Base-by-base conservation (phyloP, 2,797 vertebrate species). In the Paedocypris micromegethes region DNA sequence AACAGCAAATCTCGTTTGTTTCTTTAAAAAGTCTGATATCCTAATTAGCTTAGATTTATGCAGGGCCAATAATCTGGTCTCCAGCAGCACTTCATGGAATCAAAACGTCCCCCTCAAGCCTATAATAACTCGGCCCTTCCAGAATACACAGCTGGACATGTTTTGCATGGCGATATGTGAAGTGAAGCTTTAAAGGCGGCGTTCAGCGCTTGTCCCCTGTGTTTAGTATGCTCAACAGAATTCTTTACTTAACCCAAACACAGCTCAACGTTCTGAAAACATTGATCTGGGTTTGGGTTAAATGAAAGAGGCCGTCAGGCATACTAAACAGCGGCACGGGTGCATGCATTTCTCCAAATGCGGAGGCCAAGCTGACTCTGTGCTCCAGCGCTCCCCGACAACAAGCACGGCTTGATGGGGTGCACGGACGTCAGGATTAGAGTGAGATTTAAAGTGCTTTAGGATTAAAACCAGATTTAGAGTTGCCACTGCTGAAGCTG, bases 241-340 rank as follows among this genome's bases (percentile, higher is more conserved):
- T 87, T 84, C 78, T 87, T 88, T 88, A 87, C 86, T 88, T 87
- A 88, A 86, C 85, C 83, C 85, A 84, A 87, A 86, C 84, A 84
- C 76, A 68, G 73, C 75, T 79, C 80, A 85, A 76, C 75, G 78
- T 80, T 83, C 81, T 80, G 76, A 80, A 83, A 82, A 80, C 82
- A 83, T 83, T 81, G 86, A 89, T 89, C 84, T 87, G 83, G 80
- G 81, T 84, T 83, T 84, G 83, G 78, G 83, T 82, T 88, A 83
- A 87, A 83, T 79, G 66, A 77, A 64, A 79, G 68, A 66, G 75
- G 75, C 80, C 76, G 83, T 48, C 53, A 75, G 75, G 87, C 84
- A 87, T 80, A 70, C 78, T 74, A 87, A 88, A 56, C 72, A 74
- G 65, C 41, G 53, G 50, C 40, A 38, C 43, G 66, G 44, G 40